Base-by-base conservation (phyloP, 2,888 invertebrate genomes). In the Synanthedon andrenaeformis region DNA sequence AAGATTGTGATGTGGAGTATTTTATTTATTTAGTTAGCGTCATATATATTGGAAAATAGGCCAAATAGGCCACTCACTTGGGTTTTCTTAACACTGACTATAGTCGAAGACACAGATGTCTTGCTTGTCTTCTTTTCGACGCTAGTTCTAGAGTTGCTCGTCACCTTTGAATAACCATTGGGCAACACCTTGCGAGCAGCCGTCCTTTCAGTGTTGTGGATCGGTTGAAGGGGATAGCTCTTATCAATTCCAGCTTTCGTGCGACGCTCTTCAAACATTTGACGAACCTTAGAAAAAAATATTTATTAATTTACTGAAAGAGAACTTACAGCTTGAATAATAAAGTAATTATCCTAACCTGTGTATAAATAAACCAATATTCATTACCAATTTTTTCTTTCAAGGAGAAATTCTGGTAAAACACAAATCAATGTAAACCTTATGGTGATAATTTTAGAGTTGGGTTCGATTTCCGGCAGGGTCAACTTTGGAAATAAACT, bases 191-290 rank as follows among this genome's bases (percentile, higher is more conserved):
- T 82, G 52, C 80, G 67, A 1, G 64, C 59, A 11, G 70, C 64
- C 2, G 67, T 58, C 42, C 79, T 68, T 41, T 82, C 80, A 64
- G 82, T 83, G 64, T 90, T 90, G 62, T 89, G 89, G 54, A 95
- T 89, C 0, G 95, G 95, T 67, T 94, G 93, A 1, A 95, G 83
- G 0, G 94, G 95, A 76, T 94, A 93, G 70, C 94, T 94, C 65
- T 93, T 92, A 79, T 95, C 95, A 59, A 94, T 92, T 42, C 94
- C 94, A 3, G 91, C 91, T 62, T 93, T 93, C 17, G 87, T 85
- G 45, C 94, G 90, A 28, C 94, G 90, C 72, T 95, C 95, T 69
- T 95, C 94, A 69, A 95, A 95, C 93, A 95, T 93, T 82, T 95
- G 95, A 12, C 95, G 91, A 35, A 95, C 94, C 91, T 92, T n/a